phyloP scores from a whole-genome alignment of 2,113 vertebrate species.

The Genyomyrus donnyi region DNA sequence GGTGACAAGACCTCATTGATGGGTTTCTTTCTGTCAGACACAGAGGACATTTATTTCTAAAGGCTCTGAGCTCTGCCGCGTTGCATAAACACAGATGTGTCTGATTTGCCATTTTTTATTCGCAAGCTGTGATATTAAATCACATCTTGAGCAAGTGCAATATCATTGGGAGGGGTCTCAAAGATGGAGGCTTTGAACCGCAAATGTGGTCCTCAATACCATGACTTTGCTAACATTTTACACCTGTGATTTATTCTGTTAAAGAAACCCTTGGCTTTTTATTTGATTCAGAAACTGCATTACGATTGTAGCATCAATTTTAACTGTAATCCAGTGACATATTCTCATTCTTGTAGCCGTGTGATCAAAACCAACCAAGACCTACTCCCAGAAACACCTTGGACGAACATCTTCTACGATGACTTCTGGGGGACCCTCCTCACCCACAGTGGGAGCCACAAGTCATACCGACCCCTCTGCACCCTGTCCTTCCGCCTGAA shows the following conservation, averaged over 20 bases:
- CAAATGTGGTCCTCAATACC: neutral
- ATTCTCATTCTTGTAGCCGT: conserved; percentile 60
- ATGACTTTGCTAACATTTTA: neutral
- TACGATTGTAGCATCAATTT: neutral
- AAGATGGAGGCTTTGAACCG: neutral
- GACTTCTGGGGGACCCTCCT: conserved; percentile 98
- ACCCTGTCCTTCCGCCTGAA: conserved; percentile 92
- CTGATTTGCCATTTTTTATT: neutral
- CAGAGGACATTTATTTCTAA: neutral
- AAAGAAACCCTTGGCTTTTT: neutral
- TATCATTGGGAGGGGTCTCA: neutral
- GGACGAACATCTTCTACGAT: conserved; percentile 88
- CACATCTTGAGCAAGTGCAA: neutral
- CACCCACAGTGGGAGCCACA: conserved; percentile 95
- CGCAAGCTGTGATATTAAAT: neutral
- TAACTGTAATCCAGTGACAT: neutral
- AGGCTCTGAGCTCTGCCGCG: neutral
- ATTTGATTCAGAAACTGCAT: neutral
- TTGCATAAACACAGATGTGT: neutral
- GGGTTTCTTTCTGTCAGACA: neutral
- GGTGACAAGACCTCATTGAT: neutral
- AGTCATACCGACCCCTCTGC: conserved; percentile 91
- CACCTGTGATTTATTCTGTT: neutral
- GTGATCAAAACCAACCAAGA: conserved; percentile 98
- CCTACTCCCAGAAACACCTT: conserved; percentile 85